Evolutionary conservation across 1,140 invertebrate genomes (phyloP), one percentile per base, ranked within the genome.

Genomic region (Ectropis grisescens): DNA sequence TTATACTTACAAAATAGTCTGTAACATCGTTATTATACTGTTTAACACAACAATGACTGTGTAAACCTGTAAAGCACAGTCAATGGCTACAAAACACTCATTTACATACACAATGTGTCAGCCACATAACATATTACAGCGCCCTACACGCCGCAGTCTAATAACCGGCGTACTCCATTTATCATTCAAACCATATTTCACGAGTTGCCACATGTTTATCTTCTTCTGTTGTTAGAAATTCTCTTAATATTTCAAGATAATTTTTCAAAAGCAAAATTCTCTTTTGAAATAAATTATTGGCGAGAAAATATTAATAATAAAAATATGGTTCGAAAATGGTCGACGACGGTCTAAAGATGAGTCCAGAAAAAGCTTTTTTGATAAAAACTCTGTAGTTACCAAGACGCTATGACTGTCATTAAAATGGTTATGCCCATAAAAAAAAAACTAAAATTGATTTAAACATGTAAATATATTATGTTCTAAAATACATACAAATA

Each of bases 141-240:
- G 29, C 12, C 38, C 41, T 39, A 42, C 41, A 41, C 36, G 27
- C 23, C 38, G 30, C 35, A 35, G 33, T 34, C 45, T 48, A 48
- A 48, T 44, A 49, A 41, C 29, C 13, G 33, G 28, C 11, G 31
- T 38, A n/a, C n/a, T 30, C 29, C 46, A 49, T 49, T 49, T 49
- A 44, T 49, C 47, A 50, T 41, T 33, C 25, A 26, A 32, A 39
- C 38, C 37, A 51, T 51, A 51, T 42, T 37, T 51, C 39, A 51
- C 43, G 25, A 42, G 48, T 40, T 51, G 33, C 33, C 38, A 22
- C 28, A n/a, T 42, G 29, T 39, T 40, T 4, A 22, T 5, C 19
- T 22, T 22, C 4, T 22, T 22, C 9, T 22, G 19, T 5, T 4
- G 19, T 5, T 22, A 22, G 4, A 5, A 22, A 4, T 5, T 5